Percentiles rank a stretch among this genome's conserved stretches.
Conservation (phyloP, 2,113 vertebrate genomes). For the Camelus dromedarius region DNA sequence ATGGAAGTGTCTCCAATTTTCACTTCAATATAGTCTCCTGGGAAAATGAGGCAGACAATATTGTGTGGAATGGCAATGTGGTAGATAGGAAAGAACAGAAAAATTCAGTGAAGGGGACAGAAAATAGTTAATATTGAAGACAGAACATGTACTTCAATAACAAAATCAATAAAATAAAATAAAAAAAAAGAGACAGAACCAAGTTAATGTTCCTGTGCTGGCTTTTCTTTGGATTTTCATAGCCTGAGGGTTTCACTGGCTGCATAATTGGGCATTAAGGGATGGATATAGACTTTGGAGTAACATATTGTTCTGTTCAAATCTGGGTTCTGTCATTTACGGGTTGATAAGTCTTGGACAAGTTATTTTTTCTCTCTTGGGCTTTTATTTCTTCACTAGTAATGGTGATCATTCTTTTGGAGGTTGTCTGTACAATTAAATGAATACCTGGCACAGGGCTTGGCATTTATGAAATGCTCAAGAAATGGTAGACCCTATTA, state of each 20-base stretch:
- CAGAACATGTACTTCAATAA: background rate
- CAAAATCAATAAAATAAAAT: too few species aligned
- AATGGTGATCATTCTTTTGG: conserved; percentile 16
- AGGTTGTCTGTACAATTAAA: conserved; percentile 47
- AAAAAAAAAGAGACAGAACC: background rate
- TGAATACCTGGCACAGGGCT: background rate
- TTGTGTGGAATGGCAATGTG: background rate
- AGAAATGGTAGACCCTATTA: background rate
- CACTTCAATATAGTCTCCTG: background rate
- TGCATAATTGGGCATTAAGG: background rate
- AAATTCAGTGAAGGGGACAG: background rate
- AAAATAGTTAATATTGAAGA: conserved; percentile 53
- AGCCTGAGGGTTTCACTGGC: background rate
- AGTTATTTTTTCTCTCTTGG: conserved; percentile 48
- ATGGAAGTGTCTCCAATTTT: conserved; percentile 34
- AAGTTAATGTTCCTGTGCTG: conserved; percentile 26
- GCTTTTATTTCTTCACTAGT: conserved; percentile 58
- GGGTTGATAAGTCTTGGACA: background rate
- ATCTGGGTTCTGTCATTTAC: background rate
- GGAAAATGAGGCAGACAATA: conserved; percentile 6
- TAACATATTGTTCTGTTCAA: background rate
- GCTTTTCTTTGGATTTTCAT: conserved; percentile 56
- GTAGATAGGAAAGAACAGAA: background rate
- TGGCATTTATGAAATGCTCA: conserved; percentile 31
- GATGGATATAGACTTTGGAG: background rate